Percentiles rank a stretch among this genome's conserved stretches.
phyloP scores from a whole-genome alignment of 2,797 vertebrate species.

The Sarcoramphus papa region DNA sequence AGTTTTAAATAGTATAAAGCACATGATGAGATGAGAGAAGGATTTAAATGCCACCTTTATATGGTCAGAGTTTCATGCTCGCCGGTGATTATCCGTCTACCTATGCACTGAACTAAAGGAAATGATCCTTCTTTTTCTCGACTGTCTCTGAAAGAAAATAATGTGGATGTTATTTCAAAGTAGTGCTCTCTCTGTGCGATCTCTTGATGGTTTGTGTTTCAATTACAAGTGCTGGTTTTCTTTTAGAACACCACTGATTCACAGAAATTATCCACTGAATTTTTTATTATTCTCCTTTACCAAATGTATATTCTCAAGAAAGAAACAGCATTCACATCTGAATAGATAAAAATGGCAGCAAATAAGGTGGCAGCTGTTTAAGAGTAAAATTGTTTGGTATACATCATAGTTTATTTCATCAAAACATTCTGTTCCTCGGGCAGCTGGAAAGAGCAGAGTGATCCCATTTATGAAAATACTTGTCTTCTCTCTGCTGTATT shows the following conservation, averaged over 20 bases:
- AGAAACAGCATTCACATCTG: slow-evolving; percentile 18
- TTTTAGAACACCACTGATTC: background rate
- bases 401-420: slow-evolving; percentile 32
- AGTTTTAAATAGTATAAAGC: background rate
- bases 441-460: slow-evolving; percentile 21
- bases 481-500: slow-evolving; percentile 44
- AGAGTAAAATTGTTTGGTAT: slow-evolving; percentile 47
- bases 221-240: background rate
- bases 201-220: background rate
- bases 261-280: background rate
- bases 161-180: background rate
- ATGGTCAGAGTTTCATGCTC: background rate
- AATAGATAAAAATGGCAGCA: slow-evolving; percentile 42
- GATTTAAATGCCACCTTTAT: background rate
- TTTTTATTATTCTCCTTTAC: background rate
- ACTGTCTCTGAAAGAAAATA: background rate
- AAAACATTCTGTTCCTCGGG: slow-evolving; percentile 49
- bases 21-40: background rate
- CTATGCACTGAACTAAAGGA: background rate
- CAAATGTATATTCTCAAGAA: background rate
- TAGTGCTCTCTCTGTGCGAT: background rate
- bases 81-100: background rate
- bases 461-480: slow-evolving; percentile 49
- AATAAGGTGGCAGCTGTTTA: slow-evolving; percentile 41
- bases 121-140: background rate